phyloP scores from a whole-genome alignment of 2,888 invertebrate genomes.

The Aphrophora alni region DNA sequence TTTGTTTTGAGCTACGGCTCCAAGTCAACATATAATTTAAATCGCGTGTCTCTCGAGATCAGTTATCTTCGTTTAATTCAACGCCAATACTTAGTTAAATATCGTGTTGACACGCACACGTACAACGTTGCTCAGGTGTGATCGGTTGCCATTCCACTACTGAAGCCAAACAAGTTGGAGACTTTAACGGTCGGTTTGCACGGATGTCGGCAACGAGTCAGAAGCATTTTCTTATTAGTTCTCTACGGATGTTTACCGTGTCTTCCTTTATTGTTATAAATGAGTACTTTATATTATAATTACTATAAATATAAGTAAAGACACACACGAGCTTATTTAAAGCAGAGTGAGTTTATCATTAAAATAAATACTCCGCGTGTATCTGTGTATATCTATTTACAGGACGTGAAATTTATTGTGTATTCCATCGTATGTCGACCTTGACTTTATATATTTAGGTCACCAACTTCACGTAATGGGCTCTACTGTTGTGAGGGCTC shows the following conservation, averaged over 20 bases:
- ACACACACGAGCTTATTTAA: too few species aligned
- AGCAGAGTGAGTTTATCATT: too few species aligned
- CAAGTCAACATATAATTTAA: not conserved
- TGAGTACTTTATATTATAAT: not conserved
- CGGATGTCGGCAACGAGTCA: not conserved
- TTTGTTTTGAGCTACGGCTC: not conserved
- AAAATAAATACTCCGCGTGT: too few species aligned
- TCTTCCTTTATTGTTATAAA: not conserved
- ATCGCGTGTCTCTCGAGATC: not conserved
- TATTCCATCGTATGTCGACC: too few species aligned
- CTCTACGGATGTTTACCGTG: not conserved
- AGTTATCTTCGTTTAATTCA: not conserved
- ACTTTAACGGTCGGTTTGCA: not conserved
- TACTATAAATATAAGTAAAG: too few species aligned
- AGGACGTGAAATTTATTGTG: too few species aligned
- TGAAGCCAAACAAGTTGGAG: not conserved
- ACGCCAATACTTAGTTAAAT: not conserved
- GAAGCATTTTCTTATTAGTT: not conserved
- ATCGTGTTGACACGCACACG: not conserved
- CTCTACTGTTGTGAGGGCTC: too few species aligned
- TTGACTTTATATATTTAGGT: too few species aligned
- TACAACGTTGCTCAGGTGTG: not conserved
- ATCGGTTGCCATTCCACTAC: not conserved
- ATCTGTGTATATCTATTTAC: too few species aligned
- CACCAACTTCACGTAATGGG: too few species aligned